These are phyloP conservation scores for Orchesella flavescens DNA, from an alignment of 2,888 invertebrate genomes.

Conservation along the genomic window DNA sequence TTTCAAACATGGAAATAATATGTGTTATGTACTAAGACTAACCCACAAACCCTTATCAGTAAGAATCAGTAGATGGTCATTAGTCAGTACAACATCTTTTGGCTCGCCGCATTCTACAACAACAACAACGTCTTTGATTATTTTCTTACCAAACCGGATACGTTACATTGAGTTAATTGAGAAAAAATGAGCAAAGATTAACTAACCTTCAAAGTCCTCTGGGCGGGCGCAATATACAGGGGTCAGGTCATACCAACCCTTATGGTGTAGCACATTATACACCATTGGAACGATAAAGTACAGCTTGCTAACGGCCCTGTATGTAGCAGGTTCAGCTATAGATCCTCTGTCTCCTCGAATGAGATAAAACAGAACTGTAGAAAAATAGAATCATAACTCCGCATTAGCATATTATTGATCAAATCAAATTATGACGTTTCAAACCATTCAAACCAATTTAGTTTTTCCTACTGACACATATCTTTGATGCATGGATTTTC, in stretches of 20 bases:
- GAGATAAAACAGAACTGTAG: not conserved
- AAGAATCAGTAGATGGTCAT: constrained; percentile 57
- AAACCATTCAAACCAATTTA: no score
- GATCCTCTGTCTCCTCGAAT: not conserved
- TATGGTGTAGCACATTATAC: not conserved
- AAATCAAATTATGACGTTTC: no score
- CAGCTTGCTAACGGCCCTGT: not conserved
- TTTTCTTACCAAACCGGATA: no score
- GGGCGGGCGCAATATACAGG: constrained; percentile 18
- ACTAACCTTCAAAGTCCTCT: constrained; percentile 8
- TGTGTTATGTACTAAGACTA: no score
- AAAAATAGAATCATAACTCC: no score
- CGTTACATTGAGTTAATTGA: no score
- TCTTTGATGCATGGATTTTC: constrained; percentile 49
- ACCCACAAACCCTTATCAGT: constrained; percentile 64
- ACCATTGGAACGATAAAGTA: constrained; percentile 22
- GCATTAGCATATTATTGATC: no score
- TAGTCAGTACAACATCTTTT: constrained; percentile 56
- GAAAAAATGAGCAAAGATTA: no score
- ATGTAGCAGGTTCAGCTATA: not conserved
- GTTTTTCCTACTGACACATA: constrained; percentile 39
- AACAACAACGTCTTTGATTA: no score
- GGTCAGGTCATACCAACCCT: constrained; percentile 32
- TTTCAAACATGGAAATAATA: no score
- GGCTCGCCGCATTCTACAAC: constrained; percentile 62